Base-by-base conservation (phyloP, 1,140 invertebrate species). In the Micrasema longulum region DNA sequence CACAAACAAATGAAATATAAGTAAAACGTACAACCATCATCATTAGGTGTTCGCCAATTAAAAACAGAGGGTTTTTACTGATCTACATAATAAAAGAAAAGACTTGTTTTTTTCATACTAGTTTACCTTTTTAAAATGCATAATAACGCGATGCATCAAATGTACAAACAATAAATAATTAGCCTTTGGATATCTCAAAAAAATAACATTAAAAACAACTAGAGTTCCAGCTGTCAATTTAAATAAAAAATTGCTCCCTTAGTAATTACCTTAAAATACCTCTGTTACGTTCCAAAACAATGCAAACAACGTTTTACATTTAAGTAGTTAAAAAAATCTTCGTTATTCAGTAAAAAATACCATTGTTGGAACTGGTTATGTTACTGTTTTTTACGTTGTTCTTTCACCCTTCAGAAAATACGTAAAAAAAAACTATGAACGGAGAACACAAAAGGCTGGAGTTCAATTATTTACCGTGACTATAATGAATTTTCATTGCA, bases 321-420 rank as follows among this genome's bases (percentile, higher is more conserved):
- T 22, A 41, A 23, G 41, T 18, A 47, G 18, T 45, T 45, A 16
- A 22, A 64, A 64, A 64, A 62, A 64, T 47, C 31, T 18, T 5
- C 47, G 65, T 48, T 52, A 57, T 64, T 45, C 47, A 41, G 55
- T 36, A 72, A 72, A 72, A 72, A 72, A 72, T 26, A n/a, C 10
- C 36, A 60, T 69, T 69, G 60, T 64, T 48, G 45, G 20, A 69
- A 62, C 52, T 60, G 38, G 38, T 60, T 55, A 16, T 11, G 66
- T 36, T 43, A 57, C 53, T 31, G 22, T 69, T 69, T 64, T 64
- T 64, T 60, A 16, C 14, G 38, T 60, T 38, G 35, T 10, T 41
- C 35, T 18, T 18, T 41, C 43, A 64, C 60, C 60, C 60, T 64
- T 60, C 35, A 48, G 60, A 36, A 47, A 60, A 36, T 18, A 45